Conservation (phyloP, 2,113 vertebrate species). For the Coregonus clupeaformis region DNA sequence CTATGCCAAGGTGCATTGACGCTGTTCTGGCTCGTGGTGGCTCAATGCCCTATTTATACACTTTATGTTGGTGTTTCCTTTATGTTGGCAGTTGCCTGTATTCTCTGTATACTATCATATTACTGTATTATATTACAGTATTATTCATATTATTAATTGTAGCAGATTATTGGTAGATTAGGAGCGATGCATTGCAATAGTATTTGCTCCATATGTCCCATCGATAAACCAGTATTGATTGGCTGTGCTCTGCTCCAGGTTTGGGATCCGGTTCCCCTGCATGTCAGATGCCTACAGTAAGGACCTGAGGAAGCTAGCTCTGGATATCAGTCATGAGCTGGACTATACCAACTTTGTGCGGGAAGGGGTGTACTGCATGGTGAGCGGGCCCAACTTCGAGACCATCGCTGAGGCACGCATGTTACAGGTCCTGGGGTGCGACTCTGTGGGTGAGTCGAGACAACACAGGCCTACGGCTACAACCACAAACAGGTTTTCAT, state of each 20-base stretch:
- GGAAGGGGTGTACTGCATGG: slow-evolving; percentile 77
- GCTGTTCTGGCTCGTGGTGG: too few relatives aligned
- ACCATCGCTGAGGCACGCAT: slow-evolving; percentile 74
- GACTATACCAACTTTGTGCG: slow-evolving; percentile 59
- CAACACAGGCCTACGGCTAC: background rate
- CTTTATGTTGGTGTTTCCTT: too few relatives aligned
- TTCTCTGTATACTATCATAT: slow-evolving; percentile 48
- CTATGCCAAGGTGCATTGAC: too few relatives aligned
- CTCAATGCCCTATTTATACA: too few relatives aligned
- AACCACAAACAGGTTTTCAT: background rate
- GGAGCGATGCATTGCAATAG: too few relatives aligned
- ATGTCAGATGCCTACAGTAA: slow-evolving; percentile 76
- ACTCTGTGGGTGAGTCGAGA: slow-evolving; percentile 73
- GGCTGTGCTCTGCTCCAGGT: slow-evolving; percentile 47
- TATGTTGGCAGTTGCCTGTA: slow-evolving; percentile 33
- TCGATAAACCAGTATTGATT: background rate
- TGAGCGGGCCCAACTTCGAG: slow-evolving; percentile 77
- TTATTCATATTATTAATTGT: too few relatives aligned
- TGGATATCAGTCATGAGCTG: slow-evolving; percentile 60
- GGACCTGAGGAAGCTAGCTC: slow-evolving; percentile 58
- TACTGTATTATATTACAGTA: too few relatives aligned
- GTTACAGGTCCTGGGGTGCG: slow-evolving; percentile 70
- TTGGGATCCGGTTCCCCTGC: slow-evolving; percentile 74
- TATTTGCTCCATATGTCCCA: background rate
- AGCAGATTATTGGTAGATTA: too few relatives aligned